A percentile compares a stretch with the other conserved stretches of the same genome.
phyloP scores from a whole-genome alignment of 2,113 vertebrate genomes.

The Paramisgurnus dabryanus region DNA sequence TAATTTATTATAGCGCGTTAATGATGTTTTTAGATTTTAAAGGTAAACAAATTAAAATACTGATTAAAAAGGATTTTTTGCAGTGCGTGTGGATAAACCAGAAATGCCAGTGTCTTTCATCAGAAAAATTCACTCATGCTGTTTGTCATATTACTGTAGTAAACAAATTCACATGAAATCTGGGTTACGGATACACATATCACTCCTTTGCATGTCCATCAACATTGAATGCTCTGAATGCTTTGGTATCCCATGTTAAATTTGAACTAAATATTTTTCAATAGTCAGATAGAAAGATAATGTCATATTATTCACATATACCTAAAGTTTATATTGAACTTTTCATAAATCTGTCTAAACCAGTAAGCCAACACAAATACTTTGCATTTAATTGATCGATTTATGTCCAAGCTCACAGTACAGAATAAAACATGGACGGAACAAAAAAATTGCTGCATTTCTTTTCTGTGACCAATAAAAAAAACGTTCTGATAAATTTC shows the following conservation, averaged over 20 bases:
- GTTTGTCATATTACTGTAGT: constrained; percentile 20
- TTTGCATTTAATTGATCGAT: not conserved
- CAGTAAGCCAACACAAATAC: not conserved
- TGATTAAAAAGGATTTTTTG: too few relatives aligned
- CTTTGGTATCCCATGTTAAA: not conserved
- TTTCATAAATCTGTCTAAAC: not conserved
- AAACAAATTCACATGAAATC: not conserved
- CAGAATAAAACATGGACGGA: not conserved
- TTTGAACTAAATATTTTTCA: constrained; percentile 2
- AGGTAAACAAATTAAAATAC: too few relatives aligned
- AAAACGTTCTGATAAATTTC: not conserved
- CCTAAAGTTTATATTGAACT: too few relatives aligned
- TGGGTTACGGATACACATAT: not conserved
- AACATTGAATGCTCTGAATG: constrained; percentile 26
- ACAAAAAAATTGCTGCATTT: not conserved
- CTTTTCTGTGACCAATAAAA: not conserved
- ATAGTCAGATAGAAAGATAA: not conserved
- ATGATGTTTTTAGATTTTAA: too few relatives aligned
- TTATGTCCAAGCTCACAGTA: not conserved
- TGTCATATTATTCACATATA: not conserved
- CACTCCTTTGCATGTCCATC: constrained; percentile 21
- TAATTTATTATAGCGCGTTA: too few relatives aligned
- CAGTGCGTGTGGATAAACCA: not conserved
- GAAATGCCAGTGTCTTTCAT: constrained; percentile 8
- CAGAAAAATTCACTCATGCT: not conserved